Evolutionary conservation across 1,140 invertebrate species (phyloP), one percentile per base, ranked within the genome.

Genomic region (Drosophila varians): DNA sequence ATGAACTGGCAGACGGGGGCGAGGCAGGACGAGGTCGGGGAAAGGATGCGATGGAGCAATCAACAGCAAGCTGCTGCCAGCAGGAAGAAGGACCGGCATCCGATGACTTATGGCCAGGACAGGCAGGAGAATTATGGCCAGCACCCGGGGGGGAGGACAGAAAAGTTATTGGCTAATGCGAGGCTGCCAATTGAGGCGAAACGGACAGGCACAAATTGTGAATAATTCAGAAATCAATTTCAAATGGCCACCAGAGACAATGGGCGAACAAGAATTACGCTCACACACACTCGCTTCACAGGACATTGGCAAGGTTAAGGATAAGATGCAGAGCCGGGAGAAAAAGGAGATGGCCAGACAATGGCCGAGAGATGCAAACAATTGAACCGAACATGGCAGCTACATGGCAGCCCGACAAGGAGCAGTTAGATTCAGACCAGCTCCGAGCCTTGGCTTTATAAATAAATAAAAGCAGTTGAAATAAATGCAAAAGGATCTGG

Each of bases 181-280:
- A 74, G 42, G 36, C 72, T 75, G 74, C 74, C 77, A 82, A 82
- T 82, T 77, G 78, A 74, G 42, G 43, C 49, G 45, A 31, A 55
- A 25, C 48, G 14, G 12, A 60, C 57, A 48, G 28, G 66, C 51
- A 46, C 26, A 77, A 62, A 77, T 71, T 54, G 64, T 87, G 77
- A 77, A 87, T 87, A 80, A 87, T 87, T 87, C 82, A 87, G 51
- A 87, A 87, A 87, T 87, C 82, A 87, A 87, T 88, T 87, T 66
- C 58, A 38, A 62, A 80, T 74, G 36, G 42, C 26, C 45, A 38
- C 48, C 55, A 62, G 58, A 66, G 58, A 66, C 57, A 70, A 70
- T 57, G 53, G 62, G 57, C 53, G 72, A 54, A 42, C 38, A 48
- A 49, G 48, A 69, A 74, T 57, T 55, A 38, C 25, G 31, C 19